These are phyloP conservation scores for Tenthredo scrophulariae DNA, from an alignment of 2,888 invertebrate genomes.

Conservation along the genomic window DNA sequence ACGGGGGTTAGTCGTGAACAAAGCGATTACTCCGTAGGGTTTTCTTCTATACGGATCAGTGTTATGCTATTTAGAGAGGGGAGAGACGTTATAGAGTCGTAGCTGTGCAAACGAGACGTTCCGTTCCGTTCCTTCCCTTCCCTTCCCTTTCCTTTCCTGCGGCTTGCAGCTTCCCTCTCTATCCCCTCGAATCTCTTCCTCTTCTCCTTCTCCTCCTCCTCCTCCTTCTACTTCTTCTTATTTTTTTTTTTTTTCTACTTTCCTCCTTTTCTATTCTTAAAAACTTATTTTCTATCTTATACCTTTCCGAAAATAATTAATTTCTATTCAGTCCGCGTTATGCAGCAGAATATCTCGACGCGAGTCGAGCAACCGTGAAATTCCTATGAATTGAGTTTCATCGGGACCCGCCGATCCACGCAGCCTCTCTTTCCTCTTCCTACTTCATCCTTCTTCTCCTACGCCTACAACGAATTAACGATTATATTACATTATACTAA, in stretches of 20 bases:
- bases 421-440: neutral
- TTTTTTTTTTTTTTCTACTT: neutral
- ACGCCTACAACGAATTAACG: constrained; percentile 30
- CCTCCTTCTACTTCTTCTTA: neutral
- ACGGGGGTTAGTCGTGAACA: constrained; percentile 41
- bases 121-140: neutral
- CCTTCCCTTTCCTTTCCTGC: neutral
- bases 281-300: constrained; percentile 9
- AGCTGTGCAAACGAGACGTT: constrained; percentile 55
- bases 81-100: constrained; percentile 54
- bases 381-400: constrained; percentile 55
- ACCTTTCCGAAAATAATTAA: constrained; percentile 57
- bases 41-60: constrained; percentile 9
- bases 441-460: neutral
- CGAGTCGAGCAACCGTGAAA: constrained; percentile 57
- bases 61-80: constrained; percentile 13
- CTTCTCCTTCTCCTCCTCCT: neutral
- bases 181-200: neutral
- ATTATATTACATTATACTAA: constrained; percentile 29
- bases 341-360: constrained; percentile 56
- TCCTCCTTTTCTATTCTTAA: neutral
- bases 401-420: constrained; percentile 2
- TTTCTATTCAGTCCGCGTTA: constrained; percentile 55
- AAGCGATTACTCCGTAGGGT: constrained; percentile 42
- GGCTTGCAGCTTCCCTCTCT: neutral